Evolutionary conservation across 2,797 vertebrate species (phyloP), one percentile per base, ranked within the genome.

Genomic region (Myotis pilosus): DNA sequence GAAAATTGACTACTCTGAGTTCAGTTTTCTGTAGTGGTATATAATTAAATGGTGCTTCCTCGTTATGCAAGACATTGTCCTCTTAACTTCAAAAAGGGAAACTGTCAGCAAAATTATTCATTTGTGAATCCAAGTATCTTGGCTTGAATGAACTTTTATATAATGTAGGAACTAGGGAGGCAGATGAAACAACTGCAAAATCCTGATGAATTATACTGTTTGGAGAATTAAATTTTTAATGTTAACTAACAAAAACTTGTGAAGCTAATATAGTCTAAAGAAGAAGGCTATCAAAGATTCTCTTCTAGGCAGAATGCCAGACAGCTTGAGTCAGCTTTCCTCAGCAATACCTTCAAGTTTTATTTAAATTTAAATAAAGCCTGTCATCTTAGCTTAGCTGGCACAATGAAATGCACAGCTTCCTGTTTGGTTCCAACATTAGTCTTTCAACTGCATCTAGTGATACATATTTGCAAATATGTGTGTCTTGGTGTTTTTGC

Each of bases 341-440:
- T 53, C 66, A 95, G 92, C 83, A 95, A 90, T 97, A 97, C 95
- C 87, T 98, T 98, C 64, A 95, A 92, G 89, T 97, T 98, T 98
- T 97, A 98, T 98, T 96, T 98, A 98, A 97, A 98, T 97, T 98
- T 97, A 98, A 98, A 98, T 98, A 98, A 98, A 98, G 89, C 82
- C 92, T 98, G 96, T 97, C 66, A 8, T 96, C 94, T 97, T 97
- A 91, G 93, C 97, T 98, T 97, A 97, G 92, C 85, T 97, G 96
- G 95, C 89, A 96, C 79, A 96, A 81, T 86, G 91, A 97, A 98
- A 95, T 84, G 75, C 38, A 92, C n/a, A 94, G 91, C 53, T 97
- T 97, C 96, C 97, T 96, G 91, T 72, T 96, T 90, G 96, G 17
- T 96, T 97, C 91, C 83, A 97, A 84, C 64, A 96, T 96, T 94